Percentiles rank a stretch among this genome's conserved stretches.
These are phyloP conservation scores for Acanthiza pusilla DNA, from an alignment of 2,797 vertebrate genomes.

Conservation along the genomic window DNA sequence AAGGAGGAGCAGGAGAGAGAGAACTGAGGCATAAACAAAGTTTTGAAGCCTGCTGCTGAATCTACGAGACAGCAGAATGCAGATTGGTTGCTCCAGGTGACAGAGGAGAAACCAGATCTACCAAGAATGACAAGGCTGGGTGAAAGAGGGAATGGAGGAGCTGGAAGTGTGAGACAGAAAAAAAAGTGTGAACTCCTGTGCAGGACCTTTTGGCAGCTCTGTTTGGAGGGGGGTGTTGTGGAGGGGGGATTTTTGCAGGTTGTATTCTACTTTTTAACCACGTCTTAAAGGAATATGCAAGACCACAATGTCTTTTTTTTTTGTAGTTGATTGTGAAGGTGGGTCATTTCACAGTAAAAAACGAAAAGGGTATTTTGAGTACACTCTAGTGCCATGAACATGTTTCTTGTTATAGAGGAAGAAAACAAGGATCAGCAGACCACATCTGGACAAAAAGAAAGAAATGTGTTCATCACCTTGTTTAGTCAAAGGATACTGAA, in stretches of 20 bases:
- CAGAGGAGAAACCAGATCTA: background rate
- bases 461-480: background rate
- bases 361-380: background rate
- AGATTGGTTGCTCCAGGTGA: background rate
- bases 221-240: fast-evolving
- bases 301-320: too few species aligned
- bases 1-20: background rate
- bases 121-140: background rate
- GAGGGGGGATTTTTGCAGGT: background rate
- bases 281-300: background rate
- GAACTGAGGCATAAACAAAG: background rate
- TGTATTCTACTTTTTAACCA: background rate
- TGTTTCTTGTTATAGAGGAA: background rate
- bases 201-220: background rate
- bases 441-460: background rate
- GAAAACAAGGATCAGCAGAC: background rate
- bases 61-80: background rate
- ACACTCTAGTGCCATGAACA: background rate
- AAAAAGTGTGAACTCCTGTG: background rate
- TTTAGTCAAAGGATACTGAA: background rate
- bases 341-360: background rate
- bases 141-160: background rate
- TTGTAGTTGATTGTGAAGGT: fast-evolving
- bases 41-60: background rate
- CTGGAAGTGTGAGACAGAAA: background rate